phyloP scores from a whole-genome alignment of 2,888 invertebrate species.

The Dermolepida albohirtum region DNA sequence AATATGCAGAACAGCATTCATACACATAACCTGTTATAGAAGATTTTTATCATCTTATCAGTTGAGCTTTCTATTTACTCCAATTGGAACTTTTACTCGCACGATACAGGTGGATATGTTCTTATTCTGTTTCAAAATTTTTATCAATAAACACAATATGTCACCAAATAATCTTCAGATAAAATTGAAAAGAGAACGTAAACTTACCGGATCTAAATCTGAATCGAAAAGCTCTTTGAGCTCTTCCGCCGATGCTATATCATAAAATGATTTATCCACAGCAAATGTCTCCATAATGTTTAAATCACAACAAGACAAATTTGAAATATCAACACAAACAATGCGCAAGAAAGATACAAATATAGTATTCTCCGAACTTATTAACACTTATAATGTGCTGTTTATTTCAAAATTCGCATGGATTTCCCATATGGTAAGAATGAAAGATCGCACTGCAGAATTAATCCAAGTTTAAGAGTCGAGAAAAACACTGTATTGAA shows the following conservation, averaged over 20 bases:
- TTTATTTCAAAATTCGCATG: slow-evolving; percentile 14
- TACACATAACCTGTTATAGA: background rate
- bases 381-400: slow-evolving; percentile 16
- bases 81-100: background rate
- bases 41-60: too few relatives aligned
- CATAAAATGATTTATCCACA: slow-evolving; percentile 68
- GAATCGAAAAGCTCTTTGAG: slow-evolving; percentile 86
- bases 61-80: background rate
- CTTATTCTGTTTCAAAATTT: background rate
- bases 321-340: slow-evolving; percentile 8
- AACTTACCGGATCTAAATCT: slow-evolving; percentile 85
- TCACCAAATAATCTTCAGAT: too few relatives aligned
- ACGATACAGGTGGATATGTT: background rate
- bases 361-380: slow-evolving; percentile 16
- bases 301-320: too few relatives aligned
- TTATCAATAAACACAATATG: background rate
- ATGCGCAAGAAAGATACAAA: background rate
- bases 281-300: slow-evolving; percentile 74
- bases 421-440: slow-evolving; percentile 25
- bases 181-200: too few relatives aligned
- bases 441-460: too few relatives aligned
- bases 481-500: too few relatives aligned
- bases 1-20: too few relatives aligned
- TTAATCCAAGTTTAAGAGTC: too few relatives aligned
- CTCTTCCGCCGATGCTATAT: slow-evolving; percentile 76